A percentile compares a stretch with the other conserved stretches of the same genome.
phyloP scores from a whole-genome alignment of 2,113 vertebrate species.

The Prunella himalayana region DNA sequence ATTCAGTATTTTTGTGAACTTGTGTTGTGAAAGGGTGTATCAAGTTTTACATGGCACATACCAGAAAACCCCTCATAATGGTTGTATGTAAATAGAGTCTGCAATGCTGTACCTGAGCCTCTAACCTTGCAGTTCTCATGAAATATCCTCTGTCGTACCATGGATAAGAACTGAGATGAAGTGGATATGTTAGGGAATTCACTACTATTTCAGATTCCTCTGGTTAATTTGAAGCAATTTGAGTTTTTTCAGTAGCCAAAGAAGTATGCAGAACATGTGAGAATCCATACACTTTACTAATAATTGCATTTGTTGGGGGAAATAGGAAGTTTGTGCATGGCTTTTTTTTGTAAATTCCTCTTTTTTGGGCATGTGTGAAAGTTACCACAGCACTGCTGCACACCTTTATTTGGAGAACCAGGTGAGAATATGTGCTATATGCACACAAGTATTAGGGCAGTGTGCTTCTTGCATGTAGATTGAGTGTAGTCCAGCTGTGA shows the following conservation, averaged over 20 bases:
- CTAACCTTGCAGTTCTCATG: background rate
- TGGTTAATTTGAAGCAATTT: background rate
- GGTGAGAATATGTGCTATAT: background rate
- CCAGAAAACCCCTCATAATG: background rate
- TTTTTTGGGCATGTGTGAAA: background rate
- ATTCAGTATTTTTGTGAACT: background rate
- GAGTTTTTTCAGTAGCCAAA: background rate
- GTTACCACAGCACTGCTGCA: background rate
- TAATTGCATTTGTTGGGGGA: background rate
- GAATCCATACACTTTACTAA: background rate
- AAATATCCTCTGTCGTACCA: background rate
- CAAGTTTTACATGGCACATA: background rate
- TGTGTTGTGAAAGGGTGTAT: background rate
- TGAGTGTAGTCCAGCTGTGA: background rate
- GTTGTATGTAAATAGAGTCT: background rate
- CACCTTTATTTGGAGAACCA: background rate
- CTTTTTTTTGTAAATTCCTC: background rate
- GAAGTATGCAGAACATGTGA: background rate
- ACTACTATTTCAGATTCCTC: background rate
- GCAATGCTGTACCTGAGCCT: background rate
- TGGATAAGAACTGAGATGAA: background rate
- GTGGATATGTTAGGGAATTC: background rate
- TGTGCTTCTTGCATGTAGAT: background rate
- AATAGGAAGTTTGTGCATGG: background rate
- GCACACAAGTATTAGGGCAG: background rate